These are phyloP conservation scores for Mechanitis messenoides DNA, from an alignment of 2,888 invertebrate genomes.

Conservation along the genomic window DNA sequence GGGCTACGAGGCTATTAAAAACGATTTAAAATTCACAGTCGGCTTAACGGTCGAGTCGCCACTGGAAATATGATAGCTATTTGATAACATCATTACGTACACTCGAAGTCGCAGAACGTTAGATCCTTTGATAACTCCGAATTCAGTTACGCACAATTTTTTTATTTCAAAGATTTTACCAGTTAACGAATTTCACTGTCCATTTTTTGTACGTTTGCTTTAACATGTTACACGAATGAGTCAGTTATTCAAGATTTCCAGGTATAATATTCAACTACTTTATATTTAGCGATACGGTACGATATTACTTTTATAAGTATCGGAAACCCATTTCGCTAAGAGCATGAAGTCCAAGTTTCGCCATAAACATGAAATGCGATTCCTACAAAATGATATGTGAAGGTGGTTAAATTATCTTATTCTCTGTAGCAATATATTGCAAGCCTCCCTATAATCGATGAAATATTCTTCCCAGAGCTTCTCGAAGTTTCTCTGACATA, in stretches of 20 bases:
- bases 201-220: not conserved
- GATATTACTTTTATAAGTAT: slow-evolving; percentile 69
- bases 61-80: slow-evolving; percentile 55
- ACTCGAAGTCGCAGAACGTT: slow-evolving; percentile 49
- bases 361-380: slow-evolving; percentile 74
- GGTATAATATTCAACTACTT: slow-evolving; percentile 23
- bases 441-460: slow-evolving; percentile 20
- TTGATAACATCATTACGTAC: slow-evolving; percentile 65
- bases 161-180: slow-evolving; percentile 18
- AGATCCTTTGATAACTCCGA: slow-evolving; percentile 55
- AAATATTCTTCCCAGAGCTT: slow-evolving; percentile 25
- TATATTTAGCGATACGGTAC: slow-evolving; percentile 44
- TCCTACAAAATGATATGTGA: slow-evolving; percentile 70
- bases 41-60: slow-evolving; percentile 54
- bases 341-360: slow-evolving; percentile 73
- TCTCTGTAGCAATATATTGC: slow-evolving; percentile 25
- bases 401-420: slow-evolving; percentile 45
- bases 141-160: slow-evolving; percentile 39
- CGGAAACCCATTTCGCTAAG: slow-evolving; percentile 75
- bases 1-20: slow-evolving; percentile 56
- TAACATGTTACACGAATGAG: slow-evolving; percentile 24
- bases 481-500: slow-evolving; percentile 42
- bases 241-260: slow-evolving; percentile 25
- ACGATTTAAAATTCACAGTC: slow-evolving; percentile 75
- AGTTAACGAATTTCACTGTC: not conserved